Base-by-base conservation (phyloP, 2,888 invertebrate species). In the Thymelicus acteon region DNA sequence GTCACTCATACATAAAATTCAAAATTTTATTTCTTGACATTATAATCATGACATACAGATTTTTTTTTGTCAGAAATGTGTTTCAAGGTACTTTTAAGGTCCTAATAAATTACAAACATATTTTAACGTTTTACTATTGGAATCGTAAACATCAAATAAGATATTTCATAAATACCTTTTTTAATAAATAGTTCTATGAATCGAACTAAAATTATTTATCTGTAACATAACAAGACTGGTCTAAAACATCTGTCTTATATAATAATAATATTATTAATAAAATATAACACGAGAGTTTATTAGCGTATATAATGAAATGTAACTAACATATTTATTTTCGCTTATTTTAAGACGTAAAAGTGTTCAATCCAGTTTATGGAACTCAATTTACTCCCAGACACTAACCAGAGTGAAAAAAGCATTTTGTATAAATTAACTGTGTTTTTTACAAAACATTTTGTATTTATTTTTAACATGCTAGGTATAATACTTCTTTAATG, bases 321-420 rank as follows among this genome's bases (percentile, higher is more conserved):
- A 73, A 81, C 87, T 92, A 91, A 92, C 86, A 85, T 92, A 92
- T 92, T 92, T 92, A 92, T 92, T 92, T 68, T 68, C 89, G 91
- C 90, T 90, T 91, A 79, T 74, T 80, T 80, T 82, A 88, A 85
- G 83, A 81, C 80, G 73, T 76, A 75, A 44, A 47, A 54, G 60
- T 67, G 60, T 67, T 67, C 49, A 67, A 12, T 40, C 39, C 52
- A 61, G 24, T 52, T 49, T 39, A 60, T 10, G 44, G 52, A 19
- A 48, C 31, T 48, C 10, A 60, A 44, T 13, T 58, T 7, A n/a
- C 44, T 44, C 58, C 37, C 76, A 74, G 67, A 78, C 79, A 78
- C 80, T 82, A 62, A 83, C 80, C 82, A 83, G 83, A 75, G 64
- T 63, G 72, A 72, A 54, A 73, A 67, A 72, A 10, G 31, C 74